A percentile compares a stretch with the other conserved stretches of the same genome.
Evolutionary conservation across 2,797 vertebrate genomes (phyloP).

Genomic region (Antrozous pallidus): DNA sequence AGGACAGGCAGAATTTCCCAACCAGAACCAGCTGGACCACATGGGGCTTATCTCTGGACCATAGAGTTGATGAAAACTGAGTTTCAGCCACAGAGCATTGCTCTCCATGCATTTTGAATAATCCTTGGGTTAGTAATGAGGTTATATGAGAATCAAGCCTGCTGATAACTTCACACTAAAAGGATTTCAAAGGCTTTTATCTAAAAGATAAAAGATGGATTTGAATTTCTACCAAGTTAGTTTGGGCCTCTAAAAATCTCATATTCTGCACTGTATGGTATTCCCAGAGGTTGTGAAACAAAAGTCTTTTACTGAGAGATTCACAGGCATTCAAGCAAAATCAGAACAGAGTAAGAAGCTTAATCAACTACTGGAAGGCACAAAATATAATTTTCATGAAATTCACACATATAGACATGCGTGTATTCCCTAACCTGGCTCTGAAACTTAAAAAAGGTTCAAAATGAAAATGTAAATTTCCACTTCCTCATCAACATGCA

Average conservation of each 20-base stretch:
- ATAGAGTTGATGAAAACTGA: neutral
- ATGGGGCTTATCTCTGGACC: constrained; percentile 7
- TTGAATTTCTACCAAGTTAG: constrained; percentile 69
- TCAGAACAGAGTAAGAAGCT: neutral
- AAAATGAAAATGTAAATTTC: constrained; percentile 14
- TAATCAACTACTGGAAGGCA: constrained; percentile 20
- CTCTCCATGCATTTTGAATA: constrained; percentile 44
- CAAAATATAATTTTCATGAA: constrained; percentile 47
- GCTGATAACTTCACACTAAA: constrained; percentile 66
- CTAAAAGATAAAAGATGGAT: constrained; percentile 73
- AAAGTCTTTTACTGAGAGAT: constrained; percentile 43
- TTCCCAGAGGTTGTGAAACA: constrained; percentile 62
- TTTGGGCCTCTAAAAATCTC: constrained; percentile 64
- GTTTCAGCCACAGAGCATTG: neutral
- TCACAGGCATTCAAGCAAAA: constrained; percentile 38
- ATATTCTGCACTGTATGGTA: constrained; percentile 31
- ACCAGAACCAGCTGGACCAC: constrained; percentile 35
- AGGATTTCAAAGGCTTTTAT: constrained; percentile 73
- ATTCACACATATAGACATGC: neutral
- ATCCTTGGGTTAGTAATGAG: constrained; percentile 57
- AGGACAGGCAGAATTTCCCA: constrained; percentile 21
- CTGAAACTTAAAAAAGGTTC: constrained; percentile 16
- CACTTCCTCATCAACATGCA: neutral
- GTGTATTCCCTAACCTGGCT: neutral
- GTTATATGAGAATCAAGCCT: constrained; percentile 54